These are phyloP conservation scores for Gymnoscelis rufifasciata DNA, from an alignment of 2,888 invertebrate species.

Conservation along the genomic window DNA sequence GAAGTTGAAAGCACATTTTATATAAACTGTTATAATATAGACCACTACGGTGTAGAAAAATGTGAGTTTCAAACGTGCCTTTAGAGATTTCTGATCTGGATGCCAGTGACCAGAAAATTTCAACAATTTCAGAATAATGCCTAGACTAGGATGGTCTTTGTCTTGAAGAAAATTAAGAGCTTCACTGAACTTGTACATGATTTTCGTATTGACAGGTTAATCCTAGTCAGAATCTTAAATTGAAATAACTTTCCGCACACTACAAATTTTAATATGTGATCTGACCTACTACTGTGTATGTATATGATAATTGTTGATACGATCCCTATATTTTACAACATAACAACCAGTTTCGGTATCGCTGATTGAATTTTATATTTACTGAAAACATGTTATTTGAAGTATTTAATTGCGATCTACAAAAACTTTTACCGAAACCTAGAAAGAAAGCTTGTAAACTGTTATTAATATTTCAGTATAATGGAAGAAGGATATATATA, in stretches of 20 bases:
- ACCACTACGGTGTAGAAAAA: conserved; percentile 38
- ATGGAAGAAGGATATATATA: no score
- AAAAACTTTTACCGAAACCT: conserved; percentile 11
- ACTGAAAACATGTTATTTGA: conserved; percentile 35
- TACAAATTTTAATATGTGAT: no score
- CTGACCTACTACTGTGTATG: no score
- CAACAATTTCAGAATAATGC: conserved; percentile 45
- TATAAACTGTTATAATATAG: conserved; percentile 51
- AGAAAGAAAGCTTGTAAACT: no score
- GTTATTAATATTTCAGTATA: no score
- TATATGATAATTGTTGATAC: no score
- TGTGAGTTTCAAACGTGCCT: conserved; percentile 37
- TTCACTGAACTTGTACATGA: conserved; percentile 20
- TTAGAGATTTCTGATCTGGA: conserved; percentile 31
- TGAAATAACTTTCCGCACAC: no score
- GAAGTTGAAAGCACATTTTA: conserved; percentile 43
- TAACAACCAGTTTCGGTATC: conserved; percentile 42
- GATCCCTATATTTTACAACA: conserved; percentile 35
- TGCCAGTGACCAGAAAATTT: conserved; percentile 47
- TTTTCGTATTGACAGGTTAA: not conserved
- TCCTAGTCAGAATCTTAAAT: not conserved
- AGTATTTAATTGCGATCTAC: conserved; percentile 25
- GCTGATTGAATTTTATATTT: conserved; percentile 40
- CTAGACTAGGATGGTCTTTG: conserved; percentile 46
- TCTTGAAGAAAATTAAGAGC: conserved; percentile 37